Evolutionary conservation across 2,888 invertebrate genomes (phyloP).

Genomic region (Drosophila meridionalis): DNA sequence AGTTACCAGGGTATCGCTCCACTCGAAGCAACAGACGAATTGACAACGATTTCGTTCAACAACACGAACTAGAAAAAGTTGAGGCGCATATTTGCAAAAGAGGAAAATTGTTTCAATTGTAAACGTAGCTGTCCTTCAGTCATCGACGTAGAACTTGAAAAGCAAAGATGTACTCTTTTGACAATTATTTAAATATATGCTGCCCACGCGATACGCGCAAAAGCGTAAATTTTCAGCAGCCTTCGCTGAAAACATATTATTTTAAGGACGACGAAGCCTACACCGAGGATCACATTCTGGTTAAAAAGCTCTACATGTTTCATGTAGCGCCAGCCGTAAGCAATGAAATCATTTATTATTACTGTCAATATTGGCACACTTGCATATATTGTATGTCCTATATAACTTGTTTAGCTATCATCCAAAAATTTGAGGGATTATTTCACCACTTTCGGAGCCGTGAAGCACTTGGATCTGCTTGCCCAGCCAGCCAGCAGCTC

Average conservation of each 20-base stretch:
- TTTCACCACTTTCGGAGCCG: conserved; percentile 40
- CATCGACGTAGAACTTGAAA: not conserved
- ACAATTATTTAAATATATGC: not conserved
- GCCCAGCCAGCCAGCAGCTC: not conserved
- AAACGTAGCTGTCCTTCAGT: not conserved
- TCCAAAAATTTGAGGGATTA: conserved; percentile 6
- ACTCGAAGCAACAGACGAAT: conserved; percentile 2
- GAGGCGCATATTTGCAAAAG: not conserved
- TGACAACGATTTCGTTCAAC: not conserved
- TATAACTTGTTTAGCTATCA: conserved; percentile 31
- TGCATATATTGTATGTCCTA: not conserved
- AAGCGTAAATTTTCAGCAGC: no score
- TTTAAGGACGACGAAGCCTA: conserved; percentile 45
- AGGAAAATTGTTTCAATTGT: not conserved
- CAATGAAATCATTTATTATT: not conserved
- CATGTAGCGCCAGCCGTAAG: conserved; percentile 43
- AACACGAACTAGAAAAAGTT: not conserved
- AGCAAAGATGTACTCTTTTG: not conserved
- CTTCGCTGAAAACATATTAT: conserved; percentile 17
- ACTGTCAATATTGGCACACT: not conserved
- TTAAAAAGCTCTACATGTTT: conserved; percentile 45
- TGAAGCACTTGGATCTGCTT: conserved; percentile 35
- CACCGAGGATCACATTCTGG: conserved; percentile 60
- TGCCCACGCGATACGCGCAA: not conserved
- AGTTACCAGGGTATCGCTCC: not conserved